These are phyloP conservation scores for Leptatherina wallacei DNA, from an alignment of 2,797 vertebrate species.

Conservation along the genomic window DNA sequence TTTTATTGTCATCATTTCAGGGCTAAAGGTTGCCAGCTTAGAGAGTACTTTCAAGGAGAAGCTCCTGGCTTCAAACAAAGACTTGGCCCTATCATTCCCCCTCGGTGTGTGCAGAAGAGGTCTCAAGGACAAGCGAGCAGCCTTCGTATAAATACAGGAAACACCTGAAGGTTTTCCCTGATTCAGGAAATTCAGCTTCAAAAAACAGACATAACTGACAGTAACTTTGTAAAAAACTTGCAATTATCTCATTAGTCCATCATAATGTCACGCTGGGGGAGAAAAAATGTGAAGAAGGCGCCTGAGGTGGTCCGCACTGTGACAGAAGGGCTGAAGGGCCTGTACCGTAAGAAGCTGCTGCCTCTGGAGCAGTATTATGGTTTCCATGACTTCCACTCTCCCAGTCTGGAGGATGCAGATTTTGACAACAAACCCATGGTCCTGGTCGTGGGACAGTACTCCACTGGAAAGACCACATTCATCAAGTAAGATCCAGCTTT, in stretches of 20 bases:
- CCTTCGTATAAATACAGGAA: constrained; percentile 77
- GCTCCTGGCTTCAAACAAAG: constrained; percentile 33
- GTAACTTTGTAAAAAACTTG: constrained; percentile 44
- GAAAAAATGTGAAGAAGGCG: constrained; percentile 88
- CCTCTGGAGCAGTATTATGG: constrained; percentile 92
- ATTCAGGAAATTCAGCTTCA: constrained; percentile 59
- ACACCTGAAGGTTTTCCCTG: constrained; percentile 65
- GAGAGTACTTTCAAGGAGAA: constrained; percentile 18
- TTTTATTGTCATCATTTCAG: constrained; percentile 50
- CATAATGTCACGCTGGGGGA: constrained; percentile 93
- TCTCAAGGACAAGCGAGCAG: constrained; percentile 60
- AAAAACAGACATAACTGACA: constrained; percentile 31
- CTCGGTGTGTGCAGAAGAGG: constrained; percentile 27
- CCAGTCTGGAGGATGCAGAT: constrained; percentile 90
- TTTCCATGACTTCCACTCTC: constrained; percentile 93
- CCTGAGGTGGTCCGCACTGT: constrained; percentile 93
- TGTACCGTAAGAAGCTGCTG: constrained; percentile 90
- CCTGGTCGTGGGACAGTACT: constrained; percentile 93
- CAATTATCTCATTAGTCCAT: constrained; percentile 21
- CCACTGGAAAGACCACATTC: constrained; percentile 94
- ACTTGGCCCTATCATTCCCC: constrained; percentile 30
- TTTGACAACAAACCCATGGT: constrained; percentile 97
- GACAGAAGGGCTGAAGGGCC: constrained; percentile 91
- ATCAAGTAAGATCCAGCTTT: constrained; percentile 83
- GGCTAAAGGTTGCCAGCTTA: constrained; percentile 23